Conservation (phyloP, 2,797 vertebrate species). For the Sebastes reedi region DNA sequence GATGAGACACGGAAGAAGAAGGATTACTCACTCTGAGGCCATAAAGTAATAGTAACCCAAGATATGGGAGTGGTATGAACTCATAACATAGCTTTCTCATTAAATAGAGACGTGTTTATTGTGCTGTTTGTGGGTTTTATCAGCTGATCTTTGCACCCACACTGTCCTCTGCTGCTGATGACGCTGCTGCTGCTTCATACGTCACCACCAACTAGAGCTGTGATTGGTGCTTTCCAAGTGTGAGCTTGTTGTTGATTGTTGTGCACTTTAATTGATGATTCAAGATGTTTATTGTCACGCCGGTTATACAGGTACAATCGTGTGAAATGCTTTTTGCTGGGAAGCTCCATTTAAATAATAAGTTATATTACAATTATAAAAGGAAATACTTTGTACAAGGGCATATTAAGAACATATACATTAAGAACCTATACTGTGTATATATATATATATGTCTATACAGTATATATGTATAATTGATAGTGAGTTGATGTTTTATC, state of each 20-base stretch:
- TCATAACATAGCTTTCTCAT: rapidly evolving
- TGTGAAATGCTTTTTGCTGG: too few species aligned
- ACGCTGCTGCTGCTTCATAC: rapidly evolving
- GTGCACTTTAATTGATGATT: background rate
- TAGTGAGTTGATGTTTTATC: background rate
- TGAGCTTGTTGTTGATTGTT: too few species aligned
- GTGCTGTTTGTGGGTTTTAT: background rate
- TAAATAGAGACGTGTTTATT: background rate
- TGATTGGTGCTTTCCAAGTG: background rate
- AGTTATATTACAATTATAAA: too few species aligned
- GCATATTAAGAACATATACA: too few species aligned
- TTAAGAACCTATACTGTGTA: too few species aligned
- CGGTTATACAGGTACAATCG: too few species aligned
- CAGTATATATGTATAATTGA: background rate
- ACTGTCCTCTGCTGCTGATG: background rate
- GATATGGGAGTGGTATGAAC: rapidly evolving
- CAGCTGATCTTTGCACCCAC: background rate
- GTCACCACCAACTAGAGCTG: background rate
- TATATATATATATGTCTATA: too few species aligned
- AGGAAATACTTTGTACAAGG: too few species aligned
- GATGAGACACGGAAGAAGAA: background rate
- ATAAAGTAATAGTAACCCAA: rapidly evolving
- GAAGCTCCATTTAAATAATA: too few species aligned
- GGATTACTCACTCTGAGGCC: background rate
- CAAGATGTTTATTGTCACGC: too few species aligned